Evolutionary conservation across 2,113 vertebrate genomes (phyloP).

Genomic region (Sturnus vulgaris): DNA sequence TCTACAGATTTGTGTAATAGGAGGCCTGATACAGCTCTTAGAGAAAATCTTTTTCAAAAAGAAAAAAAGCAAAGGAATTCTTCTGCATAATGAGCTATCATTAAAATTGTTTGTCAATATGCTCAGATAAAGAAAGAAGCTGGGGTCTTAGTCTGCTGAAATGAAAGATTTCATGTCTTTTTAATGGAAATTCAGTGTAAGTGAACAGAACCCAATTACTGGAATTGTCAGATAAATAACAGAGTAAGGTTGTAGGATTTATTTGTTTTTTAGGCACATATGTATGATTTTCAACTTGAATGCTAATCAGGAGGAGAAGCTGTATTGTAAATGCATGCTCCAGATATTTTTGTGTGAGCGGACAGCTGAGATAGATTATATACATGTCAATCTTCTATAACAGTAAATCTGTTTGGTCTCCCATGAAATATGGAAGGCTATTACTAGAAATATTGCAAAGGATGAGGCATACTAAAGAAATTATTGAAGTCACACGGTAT

Average conservation of each 20-base stretch:
- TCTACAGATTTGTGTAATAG: neutral
- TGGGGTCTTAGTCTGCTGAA: neutral
- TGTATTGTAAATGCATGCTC: neutral
- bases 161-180: neutral
- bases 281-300: conserved; percentile 9
- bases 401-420: conserved; percentile 10
- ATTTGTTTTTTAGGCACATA: neutral
- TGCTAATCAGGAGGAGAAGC: neutral
- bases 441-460: neutral
- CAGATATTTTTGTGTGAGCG: conserved; percentile 20
- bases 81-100: neutral
- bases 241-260: neutral
- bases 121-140: neutral
- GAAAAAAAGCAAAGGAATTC: neutral
- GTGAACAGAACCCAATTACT: neutral
- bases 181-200: neutral
- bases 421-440: neutral
- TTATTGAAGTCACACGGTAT: neutral
- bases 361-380: conserved; percentile 4
- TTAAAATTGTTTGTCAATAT: neutral
- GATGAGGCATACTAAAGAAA: neutral
- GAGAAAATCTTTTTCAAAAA: neutral
- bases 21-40: neutral
- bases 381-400: neutral
- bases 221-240: conserved; percentile 36